These are phyloP conservation scores for Cataglyphis rosenhaueri DNA, from an alignment of 2,888 invertebrate genomes.

Conservation along the genomic window DNA sequence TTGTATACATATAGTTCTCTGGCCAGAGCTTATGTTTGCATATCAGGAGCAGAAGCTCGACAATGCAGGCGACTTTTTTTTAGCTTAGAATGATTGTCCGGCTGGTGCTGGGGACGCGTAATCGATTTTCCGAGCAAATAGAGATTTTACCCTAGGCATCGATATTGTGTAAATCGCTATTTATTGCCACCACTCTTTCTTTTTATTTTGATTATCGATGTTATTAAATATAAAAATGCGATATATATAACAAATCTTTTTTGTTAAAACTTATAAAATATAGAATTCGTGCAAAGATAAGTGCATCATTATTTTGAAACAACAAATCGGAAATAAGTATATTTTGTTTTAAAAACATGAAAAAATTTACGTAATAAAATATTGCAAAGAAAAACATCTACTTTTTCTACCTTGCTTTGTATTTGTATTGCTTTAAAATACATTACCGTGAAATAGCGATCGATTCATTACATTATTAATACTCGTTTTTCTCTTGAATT, in stretches of 20 bases:
- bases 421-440: slow-evolving; percentile 47
- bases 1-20: slow-evolving; percentile 42
- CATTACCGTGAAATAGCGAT: slow-evolving; percentile 38
- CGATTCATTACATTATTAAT: slow-evolving; percentile 56
- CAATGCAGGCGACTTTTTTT: slow-evolving; percentile 68
- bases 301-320: not conserved
- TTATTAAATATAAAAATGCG: not conserved
- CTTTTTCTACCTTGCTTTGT: slow-evolving; percentile 46
- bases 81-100: slow-evolving; percentile 61
- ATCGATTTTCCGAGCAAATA: slow-evolving; percentile 68
- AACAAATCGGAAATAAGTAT: not conserved
- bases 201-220: not conserved
- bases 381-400: slow-evolving; percentile 41
- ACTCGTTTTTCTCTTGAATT: not conserved
- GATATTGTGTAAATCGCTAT: slow-evolving; percentile 23
- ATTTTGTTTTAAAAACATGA: not conserved
- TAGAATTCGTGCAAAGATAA: not conserved
- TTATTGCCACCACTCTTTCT: slow-evolving; percentile 10
- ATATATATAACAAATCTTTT: not conserved
- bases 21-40: slow-evolving; percentile 72
- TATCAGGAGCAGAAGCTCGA: slow-evolving; percentile 69
- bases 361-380: slow-evolving; percentile 30
- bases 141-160: slow-evolving; percentile 45
- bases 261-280: not conserved
- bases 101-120: slow-evolving; percentile 60